Conservation (phyloP, 2,888 invertebrate species). For the Abrostola triplasia region DNA sequence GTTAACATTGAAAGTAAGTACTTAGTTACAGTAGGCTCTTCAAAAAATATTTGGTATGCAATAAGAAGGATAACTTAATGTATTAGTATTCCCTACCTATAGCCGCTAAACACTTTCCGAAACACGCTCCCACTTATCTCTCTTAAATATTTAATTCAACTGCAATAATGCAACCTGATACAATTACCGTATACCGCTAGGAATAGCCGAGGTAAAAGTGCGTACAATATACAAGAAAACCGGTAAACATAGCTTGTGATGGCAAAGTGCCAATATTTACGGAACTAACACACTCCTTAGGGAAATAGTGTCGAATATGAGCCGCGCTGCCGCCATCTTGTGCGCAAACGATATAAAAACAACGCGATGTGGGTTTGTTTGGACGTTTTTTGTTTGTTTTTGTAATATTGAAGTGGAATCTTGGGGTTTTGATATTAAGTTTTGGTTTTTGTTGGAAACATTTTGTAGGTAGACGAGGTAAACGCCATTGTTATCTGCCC, state of each 20-base stretch:
- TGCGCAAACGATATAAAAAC: constrained; percentile 52
- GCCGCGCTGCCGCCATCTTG: constrained; percentile 35
- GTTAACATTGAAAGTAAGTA: no score
- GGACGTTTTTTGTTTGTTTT: constrained; percentile 31
- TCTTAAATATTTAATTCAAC: constrained; percentile 47
- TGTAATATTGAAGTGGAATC: constrained; percentile 28
- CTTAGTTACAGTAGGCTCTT: no score
- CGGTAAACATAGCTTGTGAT: constrained; percentile 54
- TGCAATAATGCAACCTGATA: constrained; percentile 51
- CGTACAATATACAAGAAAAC: constrained; percentile 55
- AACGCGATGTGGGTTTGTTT: constrained; percentile 22
- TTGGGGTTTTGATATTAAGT: constrained; percentile 15
- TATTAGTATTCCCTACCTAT: no score
- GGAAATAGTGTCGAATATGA: constrained; percentile 75
- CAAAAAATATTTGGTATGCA: no score
- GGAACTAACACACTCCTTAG: constrained; percentile 59
- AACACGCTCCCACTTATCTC: constrained; percentile 5
- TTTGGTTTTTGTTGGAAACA: constrained; percentile 7
- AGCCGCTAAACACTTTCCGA: constrained; percentile 16
- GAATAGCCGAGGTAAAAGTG: constrained; percentile 49
- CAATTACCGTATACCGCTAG: constrained; percentile 41
- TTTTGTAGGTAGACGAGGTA: background rate
- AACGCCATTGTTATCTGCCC: no score
- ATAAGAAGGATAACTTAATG: no score
- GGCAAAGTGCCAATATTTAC: constrained; percentile 66